phyloP scores from a whole-genome alignment of 1,140 invertebrate genomes.

The Drosophila aff. region DNA sequence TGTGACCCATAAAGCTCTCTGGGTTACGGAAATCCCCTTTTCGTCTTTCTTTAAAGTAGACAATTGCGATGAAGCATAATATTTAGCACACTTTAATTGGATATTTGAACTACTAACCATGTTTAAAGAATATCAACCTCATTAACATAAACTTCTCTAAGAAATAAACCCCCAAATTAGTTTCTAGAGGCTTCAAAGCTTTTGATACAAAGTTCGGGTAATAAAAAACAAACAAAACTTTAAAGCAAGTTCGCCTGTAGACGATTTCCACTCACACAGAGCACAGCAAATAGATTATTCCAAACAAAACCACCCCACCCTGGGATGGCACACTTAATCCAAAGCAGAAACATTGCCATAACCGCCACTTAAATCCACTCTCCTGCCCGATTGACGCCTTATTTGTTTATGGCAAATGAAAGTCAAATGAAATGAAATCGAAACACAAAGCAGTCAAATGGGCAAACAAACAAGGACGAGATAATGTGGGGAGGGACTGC shows the following conservation, averaged over 20 bases:
- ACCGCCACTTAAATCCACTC: constrained; percentile 46
- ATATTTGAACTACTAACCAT: not conserved
- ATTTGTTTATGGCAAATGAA: constrained; percentile 67
- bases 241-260: not conserved
- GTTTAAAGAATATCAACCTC: not conserved
- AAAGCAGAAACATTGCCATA: constrained; percentile 27
- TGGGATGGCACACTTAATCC: constrained; percentile 24
- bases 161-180: not conserved
- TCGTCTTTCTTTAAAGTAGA: not conserved
- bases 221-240: constrained; percentile 14
- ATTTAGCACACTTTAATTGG: not conserved
- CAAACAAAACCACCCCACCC: not conserved
- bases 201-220: not conserved
- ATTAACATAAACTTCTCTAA: constrained; percentile 1
- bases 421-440: constrained; percentile 77
- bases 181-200: not conserved
- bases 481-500: constrained; percentile 34
- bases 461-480: constrained; percentile 43
- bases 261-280: not conserved
- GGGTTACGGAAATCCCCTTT: not conserved
- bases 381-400: constrained; percentile 43
- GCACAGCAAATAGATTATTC: constrained; percentile 1
- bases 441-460: constrained; percentile 62
- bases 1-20: not conserved
- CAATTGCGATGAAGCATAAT: not conserved